A percentile compares a stretch with the other conserved stretches of the same genome.
Evolutionary conservation across 2,888 invertebrate species (phyloP).

Genomic region (Imbricaverruca yamaguchii): DNA sequence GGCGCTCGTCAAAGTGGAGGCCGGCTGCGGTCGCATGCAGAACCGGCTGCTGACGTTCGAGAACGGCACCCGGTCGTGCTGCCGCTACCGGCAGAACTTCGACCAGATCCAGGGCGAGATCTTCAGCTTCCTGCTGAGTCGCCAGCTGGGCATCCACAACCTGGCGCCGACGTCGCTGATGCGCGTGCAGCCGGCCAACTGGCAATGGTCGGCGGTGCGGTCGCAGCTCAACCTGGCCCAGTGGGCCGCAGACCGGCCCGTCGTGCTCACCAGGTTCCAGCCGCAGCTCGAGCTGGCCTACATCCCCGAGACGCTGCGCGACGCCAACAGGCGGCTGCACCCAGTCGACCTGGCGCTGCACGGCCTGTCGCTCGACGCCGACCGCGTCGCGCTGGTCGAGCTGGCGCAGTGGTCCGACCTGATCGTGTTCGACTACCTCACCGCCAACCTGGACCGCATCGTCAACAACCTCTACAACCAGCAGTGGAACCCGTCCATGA

Average conservation of each 20-base stretch:
- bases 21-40: constrained; percentile 81
- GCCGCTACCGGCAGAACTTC: constrained; percentile 75
- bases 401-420: constrained; percentile 83
- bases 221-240: constrained; percentile 63
- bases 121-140: constrained; percentile 74
- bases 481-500: constrained; percentile 82
- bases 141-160: constrained; percentile 65
- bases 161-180: constrained; percentile 66
- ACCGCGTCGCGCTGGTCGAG: constrained; percentile 54
- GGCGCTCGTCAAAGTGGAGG: constrained; percentile 59
- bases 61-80: constrained; percentile 70
- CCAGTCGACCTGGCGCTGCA: constrained; percentile 52
- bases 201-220: constrained; percentile 58
- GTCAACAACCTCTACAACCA: constrained; percentile 82
- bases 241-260: constrained; percentile 69
- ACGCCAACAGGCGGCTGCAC: constrained; percentile 61
- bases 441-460: constrained; percentile 80
- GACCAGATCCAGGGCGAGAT: constrained; percentile 87
- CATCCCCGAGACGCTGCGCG: constrained; percentile 67
- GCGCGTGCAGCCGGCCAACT: constrained; percentile 52
- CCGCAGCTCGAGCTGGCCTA: constrained; percentile 65
- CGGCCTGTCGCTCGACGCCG: constrained; percentile 31
- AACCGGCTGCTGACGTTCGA: constrained; percentile 69
- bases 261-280: constrained; percentile 71
- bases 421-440: constrained; percentile 78